phyloP scores from a whole-genome alignment of 2,888 invertebrate species.

The Drosophila maculinotata region DNA sequence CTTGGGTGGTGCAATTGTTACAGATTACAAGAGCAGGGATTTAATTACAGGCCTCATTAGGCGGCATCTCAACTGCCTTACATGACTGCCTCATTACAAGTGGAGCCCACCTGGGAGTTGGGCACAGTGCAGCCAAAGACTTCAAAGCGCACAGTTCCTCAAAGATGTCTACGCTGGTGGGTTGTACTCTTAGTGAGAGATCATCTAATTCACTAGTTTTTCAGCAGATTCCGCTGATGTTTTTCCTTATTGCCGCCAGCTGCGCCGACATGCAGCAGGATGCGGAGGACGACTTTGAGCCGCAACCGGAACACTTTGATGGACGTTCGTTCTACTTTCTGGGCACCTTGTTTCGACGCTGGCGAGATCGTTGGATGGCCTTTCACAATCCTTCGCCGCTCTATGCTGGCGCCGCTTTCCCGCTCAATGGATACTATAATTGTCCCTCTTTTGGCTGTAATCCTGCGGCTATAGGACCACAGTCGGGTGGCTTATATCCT shows the following conservation, averaged over 20 bases:
- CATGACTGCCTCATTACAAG: constrained; percentile 1
- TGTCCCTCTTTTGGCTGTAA: constrained; percentile 72
- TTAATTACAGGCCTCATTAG: constrained; percentile 70
- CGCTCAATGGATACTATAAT: constrained; percentile 60
- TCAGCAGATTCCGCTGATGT: constrained; percentile 33
- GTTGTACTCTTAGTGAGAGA: constrained; percentile 1
- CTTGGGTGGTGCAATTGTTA: constrained; percentile 41
- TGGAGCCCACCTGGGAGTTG: constrained; percentile 1
- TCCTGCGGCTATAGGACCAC: constrained; percentile 53
- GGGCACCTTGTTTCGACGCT: constrained; percentile 72
- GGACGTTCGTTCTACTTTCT: constrained; percentile 73
- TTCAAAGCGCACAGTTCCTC: constrained; percentile 40
- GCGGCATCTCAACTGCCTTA: constrained; percentile 18
- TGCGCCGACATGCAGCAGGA: constrained; percentile 23
- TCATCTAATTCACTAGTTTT: not conserved
- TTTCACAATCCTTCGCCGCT: constrained; percentile 58
- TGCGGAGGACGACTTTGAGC: constrained; percentile 21
- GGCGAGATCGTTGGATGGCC: constrained; percentile 75
- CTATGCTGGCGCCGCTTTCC: constrained; percentile 70
- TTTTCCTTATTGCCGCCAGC: constrained; percentile 34
- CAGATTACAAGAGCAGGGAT: constrained; percentile 21
- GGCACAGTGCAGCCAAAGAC: constrained; percentile 48
- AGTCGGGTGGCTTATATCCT: constrained; percentile 56
- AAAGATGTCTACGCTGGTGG: constrained; percentile 51
- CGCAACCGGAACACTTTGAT: constrained; percentile 36